phyloP scores from a whole-genome alignment of 1,140 invertebrate species.

The Heliconius himera region DNA sequence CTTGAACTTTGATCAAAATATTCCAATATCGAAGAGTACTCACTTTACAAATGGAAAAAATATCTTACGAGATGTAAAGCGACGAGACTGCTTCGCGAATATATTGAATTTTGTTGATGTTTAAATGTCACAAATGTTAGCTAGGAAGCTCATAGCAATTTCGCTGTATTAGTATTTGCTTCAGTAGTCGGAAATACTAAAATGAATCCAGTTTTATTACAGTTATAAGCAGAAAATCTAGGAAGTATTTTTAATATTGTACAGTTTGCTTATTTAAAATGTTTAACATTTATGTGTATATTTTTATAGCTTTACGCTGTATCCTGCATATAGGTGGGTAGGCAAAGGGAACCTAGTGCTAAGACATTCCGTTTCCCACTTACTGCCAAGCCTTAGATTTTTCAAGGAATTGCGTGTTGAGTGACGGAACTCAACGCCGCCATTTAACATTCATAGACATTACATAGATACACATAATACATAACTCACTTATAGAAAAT shows the following conservation, averaged over 20 bases:
- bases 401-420: no score
- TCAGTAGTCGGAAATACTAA: slow-evolving; percentile 15
- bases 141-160: slow-evolving; percentile 20
- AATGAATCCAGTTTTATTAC: slow-evolving; percentile 15
- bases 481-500: background rate
- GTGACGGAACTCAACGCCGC: no score
- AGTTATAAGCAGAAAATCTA: slow-evolving; percentile 4
- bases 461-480: no score
- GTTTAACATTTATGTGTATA: background rate
- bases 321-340: no score
- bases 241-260: background rate
- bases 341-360: no score
- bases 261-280: background rate
- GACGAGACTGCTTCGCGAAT: background rate
- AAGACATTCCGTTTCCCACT: no score
- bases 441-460: background rate
- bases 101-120: slow-evolving; percentile 22
- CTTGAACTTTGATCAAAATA: slow-evolving; percentile 27
- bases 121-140: slow-evolving; percentile 24
- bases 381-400: no score
- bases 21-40: slow-evolving; percentile 30
- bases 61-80: slow-evolving; percentile 25
- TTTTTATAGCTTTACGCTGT: no score
- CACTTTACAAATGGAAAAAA: slow-evolving; percentile 29
- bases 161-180: slow-evolving; percentile 11